Base-by-base conservation (phyloP, 1,140 invertebrate genomes). In the Armadillidium nasatum region DNA sequence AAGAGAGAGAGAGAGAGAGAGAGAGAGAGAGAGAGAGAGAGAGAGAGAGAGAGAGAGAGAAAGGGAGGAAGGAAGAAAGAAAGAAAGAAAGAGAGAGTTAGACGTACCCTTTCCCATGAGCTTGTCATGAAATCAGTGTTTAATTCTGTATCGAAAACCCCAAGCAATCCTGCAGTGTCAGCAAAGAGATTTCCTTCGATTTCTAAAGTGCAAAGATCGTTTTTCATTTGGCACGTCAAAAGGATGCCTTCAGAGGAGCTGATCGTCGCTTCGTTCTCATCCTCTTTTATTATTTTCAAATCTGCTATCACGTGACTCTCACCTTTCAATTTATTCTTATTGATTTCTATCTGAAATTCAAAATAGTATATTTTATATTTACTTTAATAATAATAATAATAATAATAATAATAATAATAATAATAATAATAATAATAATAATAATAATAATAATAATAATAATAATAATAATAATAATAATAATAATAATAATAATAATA, bases 81-180 rank as follows among this genome's bases (percentile, higher is more conserved):
- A 33, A 3, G 33, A 33, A 6, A 33, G 33, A 33, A 6, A 33
- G 33, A 33, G 33, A 33, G 33, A 6, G 6, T 21, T 21, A 21
- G 19, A 13, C 78, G 46, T 21, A 80, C 79, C 74, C 76, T 76
- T 23, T 80, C 79, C 79, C 79, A 80, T 21, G 73, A 71, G 50
- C 79, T 80, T 44, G 79, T 80, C 79, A 80, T 80, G 45, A 78
- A 76, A 33, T 80, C 79, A 3, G 79, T 78, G 76, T 68, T 78
- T 45, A 72, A 75, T 45, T 80, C 79, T 11, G 72, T 73, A 44
- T 80, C 79, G n/a, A 77, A 80, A n/a, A 80, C 79, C 9, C 79
- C 79, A 10, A 80, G 74, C 10, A 80, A 76, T 10, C 79, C 79
- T 2, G 74, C 76, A 0, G 79, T 80, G 44, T 70, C 79, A 23